Evolutionary conservation across 1,140 invertebrate species (phyloP).

Genomic region (Dendroctonus ponderosae): DNA sequence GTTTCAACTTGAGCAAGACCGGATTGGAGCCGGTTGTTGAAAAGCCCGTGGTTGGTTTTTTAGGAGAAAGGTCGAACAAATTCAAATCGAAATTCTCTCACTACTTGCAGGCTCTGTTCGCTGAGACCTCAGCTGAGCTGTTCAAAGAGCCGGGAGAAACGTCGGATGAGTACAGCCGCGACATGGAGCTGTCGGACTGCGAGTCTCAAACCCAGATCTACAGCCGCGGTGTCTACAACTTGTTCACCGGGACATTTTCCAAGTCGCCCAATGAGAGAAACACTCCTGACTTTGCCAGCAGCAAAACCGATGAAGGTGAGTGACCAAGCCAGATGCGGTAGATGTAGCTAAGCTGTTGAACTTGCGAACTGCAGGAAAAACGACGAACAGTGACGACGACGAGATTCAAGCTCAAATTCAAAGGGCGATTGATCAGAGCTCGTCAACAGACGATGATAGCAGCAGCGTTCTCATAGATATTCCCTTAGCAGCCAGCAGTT

Average conservation of each 20-base stretch:
- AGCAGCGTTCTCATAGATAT: constrained; percentile 45
- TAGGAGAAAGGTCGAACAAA: neutral
- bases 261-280: constrained; percentile 46
- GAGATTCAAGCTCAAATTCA: constrained; percentile 55
- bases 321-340: too few species aligned
- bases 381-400: constrained; percentile 56
- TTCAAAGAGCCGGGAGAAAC: constrained; percentile 50
- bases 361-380: constrained; percentile 10
- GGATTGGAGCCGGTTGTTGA: neutral
- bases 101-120: constrained; percentile 9
- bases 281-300: constrained; percentile 48
- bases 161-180: constrained; percentile 54
- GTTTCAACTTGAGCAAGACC: constrained; percentile 43
- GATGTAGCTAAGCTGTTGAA: neutral
- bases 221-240: constrained; percentile 55
- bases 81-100: neutral
- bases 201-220: constrained; percentile 60
- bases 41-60: neutral
- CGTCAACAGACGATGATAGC: constrained; percentile 52
- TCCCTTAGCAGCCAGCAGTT: constrained; percentile 16
- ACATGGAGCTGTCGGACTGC: constrained; percentile 57
- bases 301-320: constrained; percentile 43
- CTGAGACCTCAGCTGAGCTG: constrained; percentile 16
- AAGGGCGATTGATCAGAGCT: constrained; percentile 49
- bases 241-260: constrained; percentile 53